Evolutionary conservation across 2,113 vertebrate genomes (phyloP).

Genomic region (Alectura lathami): DNA sequence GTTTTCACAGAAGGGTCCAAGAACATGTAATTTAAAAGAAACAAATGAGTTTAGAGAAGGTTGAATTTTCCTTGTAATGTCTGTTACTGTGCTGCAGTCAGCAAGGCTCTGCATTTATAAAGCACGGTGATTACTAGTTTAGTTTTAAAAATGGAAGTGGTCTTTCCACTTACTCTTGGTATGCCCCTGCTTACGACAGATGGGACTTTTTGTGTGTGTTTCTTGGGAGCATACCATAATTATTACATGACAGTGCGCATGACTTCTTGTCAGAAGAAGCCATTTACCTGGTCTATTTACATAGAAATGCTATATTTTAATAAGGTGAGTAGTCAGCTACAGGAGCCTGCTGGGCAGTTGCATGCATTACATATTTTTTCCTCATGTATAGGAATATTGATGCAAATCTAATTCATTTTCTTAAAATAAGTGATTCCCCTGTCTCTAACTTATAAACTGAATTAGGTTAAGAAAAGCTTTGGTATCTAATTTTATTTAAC

Average conservation of each 20-base stretch:
- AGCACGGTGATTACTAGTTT: background rate
- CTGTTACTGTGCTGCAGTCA: conserved; percentile 34
- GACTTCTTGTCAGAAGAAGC: conserved; percentile 45
- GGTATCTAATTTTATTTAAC: background rate
- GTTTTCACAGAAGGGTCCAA: conserved; percentile 74
- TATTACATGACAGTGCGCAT: background rate
- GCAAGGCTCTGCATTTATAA: conserved; percentile 5
- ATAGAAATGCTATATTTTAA: conserved; percentile 50
- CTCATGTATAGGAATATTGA: conserved; percentile 35
- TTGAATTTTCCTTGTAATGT: conserved; percentile 41
- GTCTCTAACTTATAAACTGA: conserved; percentile 17
- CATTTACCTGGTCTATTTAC: conserved; percentile 49
- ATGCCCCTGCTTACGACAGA: background rate
- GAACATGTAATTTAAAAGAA: conserved; percentile 75
- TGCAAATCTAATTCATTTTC: conserved; percentile 56
- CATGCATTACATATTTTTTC: background rate
- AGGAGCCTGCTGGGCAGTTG: conserved; percentile 9
- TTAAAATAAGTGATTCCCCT: conserved; percentile 26
- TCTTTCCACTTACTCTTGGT: background rate
- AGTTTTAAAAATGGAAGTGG: background rate
- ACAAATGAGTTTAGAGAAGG: conserved; percentile 49
- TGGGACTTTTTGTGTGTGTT: conserved; percentile 21
- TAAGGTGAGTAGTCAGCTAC: conserved; percentile 17
- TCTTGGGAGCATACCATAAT: background rate
- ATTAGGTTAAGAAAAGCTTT: conserved; percentile 3